Base-by-base conservation (phyloP, 2,888 invertebrate genomes). In the Hyposoter dolosus region DNA sequence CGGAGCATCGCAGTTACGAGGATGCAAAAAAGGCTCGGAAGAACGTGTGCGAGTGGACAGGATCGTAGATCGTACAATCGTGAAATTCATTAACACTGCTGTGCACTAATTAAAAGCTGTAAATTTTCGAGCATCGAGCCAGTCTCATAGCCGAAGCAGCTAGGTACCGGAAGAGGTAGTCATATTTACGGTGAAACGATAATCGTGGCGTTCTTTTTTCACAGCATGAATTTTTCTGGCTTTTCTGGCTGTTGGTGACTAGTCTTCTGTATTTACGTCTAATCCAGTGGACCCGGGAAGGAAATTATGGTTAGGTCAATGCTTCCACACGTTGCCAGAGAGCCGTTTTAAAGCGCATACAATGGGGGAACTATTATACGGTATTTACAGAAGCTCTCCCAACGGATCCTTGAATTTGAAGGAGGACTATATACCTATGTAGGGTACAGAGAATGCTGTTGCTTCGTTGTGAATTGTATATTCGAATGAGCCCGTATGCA, bases 81-180 rank as follows among this genome's bases (percentile, higher is more conserved):
- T 66, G 74, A 84, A 85, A 86, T 88, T 88, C 84, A 86, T 88
- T 82, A 86, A 79, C 84, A 63, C 75, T 2, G 15, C 75, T 2
- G 15, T 66, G 53, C 74, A 76, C 84, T 88, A 86, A 88, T 88
- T 88, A 86, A 88, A 88, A 84, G 82, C 72, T 84, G 83, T 83
- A 81, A 83, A 86, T 86, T 81, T 80, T 72, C 71, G 15, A 50
- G 15, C 65, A 40, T 28, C 32, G 32, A 45, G 35, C 47, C 65
- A 50, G 23, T 5, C 9, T 60, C 77, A 83, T 35, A n/a, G 56
- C 47, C 5, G n/a, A 74, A 35, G 35, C 35, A 35, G 28, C 28
- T 28, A 68, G 78, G 43, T 72, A 74, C 65, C 75, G 77, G 65
- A 65, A 75, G 32, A 75, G 43, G 56, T 63, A 47, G 45, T 56